Percentiles rank a stretch among this genome's conserved stretches.
Conservation (phyloP, 53 echinoderm and acorn worm genomes). For the Temnopleurus reevesii region DNA sequence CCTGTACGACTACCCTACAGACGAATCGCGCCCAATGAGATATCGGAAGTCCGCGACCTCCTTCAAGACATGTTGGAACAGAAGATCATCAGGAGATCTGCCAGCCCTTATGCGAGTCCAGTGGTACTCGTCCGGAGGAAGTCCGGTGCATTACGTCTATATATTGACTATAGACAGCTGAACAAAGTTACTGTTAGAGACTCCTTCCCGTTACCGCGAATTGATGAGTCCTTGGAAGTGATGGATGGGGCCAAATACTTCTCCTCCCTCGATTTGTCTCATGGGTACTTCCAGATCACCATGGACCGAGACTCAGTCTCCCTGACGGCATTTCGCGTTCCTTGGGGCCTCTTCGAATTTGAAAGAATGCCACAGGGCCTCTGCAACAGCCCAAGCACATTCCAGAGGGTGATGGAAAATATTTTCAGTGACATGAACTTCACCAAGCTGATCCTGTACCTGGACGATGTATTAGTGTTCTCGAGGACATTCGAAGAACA, state of each 20-base stretch:
- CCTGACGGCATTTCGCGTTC: conserved; percentile 70
- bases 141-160: conserved; percentile 57
- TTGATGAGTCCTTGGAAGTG: conserved; percentile 52
- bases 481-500: conserved; percentile 68
- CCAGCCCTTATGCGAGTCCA: conserved; percentile 70
- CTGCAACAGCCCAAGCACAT: conserved; percentile 66
- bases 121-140: conserved; percentile 66
- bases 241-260: conserved; percentile 64
- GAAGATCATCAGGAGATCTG: conserved; percentile 49
- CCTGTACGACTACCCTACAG: conserved; percentile 60
- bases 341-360: conserved; percentile 72
- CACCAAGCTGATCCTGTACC: conserved; percentile 51
- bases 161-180: conserved; percentile 65
- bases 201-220: conserved; percentile 65
- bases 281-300: conserved; percentile 74
- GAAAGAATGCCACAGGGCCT: conserved; percentile 58
- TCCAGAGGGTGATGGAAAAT: conserved; percentile 64
- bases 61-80: conserved; percentile 67
- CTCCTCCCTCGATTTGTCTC: conserved; percentile 63
- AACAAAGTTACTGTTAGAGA: conserved; percentile 65
- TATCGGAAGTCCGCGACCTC: conserved; percentile 56
- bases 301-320: conserved; percentile 63
- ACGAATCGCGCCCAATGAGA: conserved; percentile 57
- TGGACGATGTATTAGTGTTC: conserved; percentile 73
- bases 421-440: conserved; percentile 69